Percentiles rank a stretch among this genome's conserved stretches.
These are phyloP conservation scores for Drosophila arizonae DNA, from an alignment of 1,140 invertebrate genomes.

Conservation along the genomic window DNA sequence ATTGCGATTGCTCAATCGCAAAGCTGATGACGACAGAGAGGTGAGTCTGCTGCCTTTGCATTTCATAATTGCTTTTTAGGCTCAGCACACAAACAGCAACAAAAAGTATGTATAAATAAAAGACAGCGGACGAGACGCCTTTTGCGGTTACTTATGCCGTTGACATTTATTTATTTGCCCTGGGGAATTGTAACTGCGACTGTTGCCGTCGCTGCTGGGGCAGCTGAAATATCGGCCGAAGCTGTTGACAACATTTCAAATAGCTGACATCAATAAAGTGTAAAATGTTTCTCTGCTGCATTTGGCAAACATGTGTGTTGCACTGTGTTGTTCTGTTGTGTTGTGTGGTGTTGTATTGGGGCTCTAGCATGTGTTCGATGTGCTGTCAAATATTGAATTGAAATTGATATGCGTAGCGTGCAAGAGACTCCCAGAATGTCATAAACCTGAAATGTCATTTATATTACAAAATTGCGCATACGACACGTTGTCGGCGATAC, in stretches of 20 bases:
- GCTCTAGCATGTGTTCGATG: constrained; percentile 38
- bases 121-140: constrained; percentile 33
- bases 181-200: constrained; percentile 63
- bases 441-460: constrained; percentile 74
- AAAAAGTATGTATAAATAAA: neutral
- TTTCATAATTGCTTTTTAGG: constrained; percentile 79
- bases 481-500: constrained; percentile 58
- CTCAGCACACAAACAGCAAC: constrained; percentile 15
- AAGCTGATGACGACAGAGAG: constrained; percentile 20
- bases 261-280: constrained; percentile 69
- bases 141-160: constrained; percentile 51
- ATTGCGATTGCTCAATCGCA: constrained; percentile 49
- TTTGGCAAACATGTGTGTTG: constrained; percentile 50
- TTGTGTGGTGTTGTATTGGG: neutral
- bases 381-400: constrained; percentile 74
- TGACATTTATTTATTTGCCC: constrained; percentile 80
- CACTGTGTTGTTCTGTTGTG: neutral
- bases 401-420: constrained; percentile 74
- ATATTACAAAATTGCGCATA: constrained; percentile 74
- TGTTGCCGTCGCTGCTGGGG: neutral
- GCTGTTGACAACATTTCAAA: constrained; percentile 66
- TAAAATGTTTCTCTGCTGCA: constrained; percentile 59
- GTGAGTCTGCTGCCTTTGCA: constrained; percentile 48
- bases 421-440: constrained; percentile 55
- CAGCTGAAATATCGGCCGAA: constrained; percentile 17